Evolutionary conservation across 64 coral and sea anemone genomes (phyloP).

Genomic region (Montipora efflorescens): DNA sequence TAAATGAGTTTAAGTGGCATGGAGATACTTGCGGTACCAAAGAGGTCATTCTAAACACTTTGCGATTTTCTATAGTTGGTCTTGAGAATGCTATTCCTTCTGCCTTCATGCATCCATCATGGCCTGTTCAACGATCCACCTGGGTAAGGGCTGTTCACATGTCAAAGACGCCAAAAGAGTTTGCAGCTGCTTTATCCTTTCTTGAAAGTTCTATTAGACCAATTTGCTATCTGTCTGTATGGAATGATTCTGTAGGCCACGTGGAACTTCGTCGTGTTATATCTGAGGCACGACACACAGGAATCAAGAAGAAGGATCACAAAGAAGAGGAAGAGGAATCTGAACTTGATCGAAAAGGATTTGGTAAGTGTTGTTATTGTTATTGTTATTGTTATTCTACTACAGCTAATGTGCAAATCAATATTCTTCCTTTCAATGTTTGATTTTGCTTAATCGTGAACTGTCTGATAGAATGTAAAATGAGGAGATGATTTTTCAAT

Average conservation of each 20-base stretch:
- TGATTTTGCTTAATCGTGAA: neutral
- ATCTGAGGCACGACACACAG: constrained; percentile 67
- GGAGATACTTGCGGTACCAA: constrained; percentile 86
- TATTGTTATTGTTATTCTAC: neutral
- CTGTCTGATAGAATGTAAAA: too few relatives aligned
- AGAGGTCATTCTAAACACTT: constrained; percentile 90
- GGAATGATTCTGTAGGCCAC: constrained; percentile 92
- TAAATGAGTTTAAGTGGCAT: constrained; percentile 87
- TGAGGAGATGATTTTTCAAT: too few relatives aligned
- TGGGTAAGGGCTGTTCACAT: constrained; percentile 96
- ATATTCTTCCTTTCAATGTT: neutral
- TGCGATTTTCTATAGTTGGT: constrained; percentile 88
- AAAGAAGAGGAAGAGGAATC: constrained; percentile 95
- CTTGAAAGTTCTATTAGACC: constrained; percentile 92
- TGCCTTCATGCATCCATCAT: constrained; percentile 96
- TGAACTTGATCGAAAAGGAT: constrained; percentile 69
- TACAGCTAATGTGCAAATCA: neutral
- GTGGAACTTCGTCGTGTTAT: constrained; percentile 80
- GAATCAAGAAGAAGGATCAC: constrained; percentile 82
- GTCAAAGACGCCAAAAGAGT: constrained; percentile 79
- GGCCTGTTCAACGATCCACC: constrained; percentile 93
- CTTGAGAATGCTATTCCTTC: constrained; percentile 92
- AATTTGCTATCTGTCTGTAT: constrained; percentile 85
- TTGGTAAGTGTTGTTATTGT: constrained; percentile 56
- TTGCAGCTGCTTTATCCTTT: constrained; percentile 84